Base-by-base conservation (phyloP, 2,888 invertebrate genomes). In the Prionchulus punctatus region DNA sequence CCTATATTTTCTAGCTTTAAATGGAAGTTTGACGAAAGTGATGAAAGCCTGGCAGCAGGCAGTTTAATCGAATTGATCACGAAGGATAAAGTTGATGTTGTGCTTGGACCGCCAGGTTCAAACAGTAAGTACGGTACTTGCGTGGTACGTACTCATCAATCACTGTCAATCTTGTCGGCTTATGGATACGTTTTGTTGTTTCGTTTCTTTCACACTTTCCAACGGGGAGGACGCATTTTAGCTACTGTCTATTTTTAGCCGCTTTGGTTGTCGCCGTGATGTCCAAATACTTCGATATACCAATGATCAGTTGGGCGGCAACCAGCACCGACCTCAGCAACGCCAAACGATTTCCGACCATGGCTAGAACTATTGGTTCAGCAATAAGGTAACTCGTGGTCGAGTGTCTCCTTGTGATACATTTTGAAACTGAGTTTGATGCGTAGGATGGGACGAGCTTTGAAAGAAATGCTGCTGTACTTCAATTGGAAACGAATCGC, bases 401-500 rank as follows among this genome's bases (percentile, higher is more conserved):
- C 12, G 45, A 4, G 4, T 36, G 7, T 36, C 18, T 36, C 7
- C 36, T 36, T 36, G 18, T 12, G 12, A 12, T 36, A 7, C 7
- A 36, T 36, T 36, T 12, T 36, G 12, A 36, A 7, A 36, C 36
- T 18, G 18, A 36, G 18, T 18, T 7, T 12, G 18, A 18, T 36
- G 36, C 18, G 18, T 49, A 62, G 64, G 2, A 54, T 64, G 2
- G 64, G 63, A 2, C 58, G 59, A 30, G 64, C 63, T 2, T 55
- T 64, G 27, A 57, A 57, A 25, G 61, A 60, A 51, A 55, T 63
- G 1, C 61, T 64, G 62, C 50, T 51, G 18, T 59, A 61, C 31
- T 62, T 62, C 30, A 60, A 48, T 7, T 64, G 64, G 64, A 55
- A 57, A 7, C 62, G 62, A 18, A 60, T 64, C 25, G 64, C 63